Evolutionary conservation across 2,113 vertebrate genomes (phyloP), one percentile per base, ranked within the genome.

Genomic region (Centrocercus urophasianus): DNA sequence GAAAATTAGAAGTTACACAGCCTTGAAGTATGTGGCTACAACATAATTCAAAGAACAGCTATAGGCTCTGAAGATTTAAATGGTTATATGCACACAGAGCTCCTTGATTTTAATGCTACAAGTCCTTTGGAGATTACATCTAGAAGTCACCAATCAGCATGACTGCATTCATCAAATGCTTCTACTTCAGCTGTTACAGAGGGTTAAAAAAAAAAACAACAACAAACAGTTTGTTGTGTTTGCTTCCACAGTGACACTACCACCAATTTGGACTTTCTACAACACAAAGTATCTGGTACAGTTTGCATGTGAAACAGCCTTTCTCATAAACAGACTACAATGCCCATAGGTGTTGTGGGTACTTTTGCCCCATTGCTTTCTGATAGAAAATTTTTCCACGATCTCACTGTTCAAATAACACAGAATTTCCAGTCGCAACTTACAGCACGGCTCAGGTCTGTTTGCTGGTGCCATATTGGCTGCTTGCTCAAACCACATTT

Each of bases 51-150:
- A 91, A 87, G 50, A 88, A 63, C 64, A 95, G 79, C 75, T 89
- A 79, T 64, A 91, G 85, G 64, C 94, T 83, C 80, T 91, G 82
- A 89, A 89, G 89, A 78, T 54, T 60, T 66, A 74, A 83, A 71
- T 1, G 7, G 86, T 77, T 83, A 78, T 25, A 85, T 20, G 30
- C 43, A 86, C 52, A 86, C 8, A 80, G 16, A 89, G 59, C 92
- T 74, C 73, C 57, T 79, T 85, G 59, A 96, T 91, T 94, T 79
- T 79, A 80, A 91, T 47, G 71, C 69, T 74, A 56, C 84, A 89
- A 81, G 61, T 65, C 65, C 79, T 89, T 65, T 89, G 75, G 76
- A 91, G 85, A 94, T 81, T 64, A 80, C 60, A 88, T 48, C 45
- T 63, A 73, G 14, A 45, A 83, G 85, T 14, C 63, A 40, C 75